Percentiles rank a stretch among this genome's conserved stretches.
Conservation (phyloP, 2,888 invertebrate genomes). For the Oxyteleia sp. region DNA sequence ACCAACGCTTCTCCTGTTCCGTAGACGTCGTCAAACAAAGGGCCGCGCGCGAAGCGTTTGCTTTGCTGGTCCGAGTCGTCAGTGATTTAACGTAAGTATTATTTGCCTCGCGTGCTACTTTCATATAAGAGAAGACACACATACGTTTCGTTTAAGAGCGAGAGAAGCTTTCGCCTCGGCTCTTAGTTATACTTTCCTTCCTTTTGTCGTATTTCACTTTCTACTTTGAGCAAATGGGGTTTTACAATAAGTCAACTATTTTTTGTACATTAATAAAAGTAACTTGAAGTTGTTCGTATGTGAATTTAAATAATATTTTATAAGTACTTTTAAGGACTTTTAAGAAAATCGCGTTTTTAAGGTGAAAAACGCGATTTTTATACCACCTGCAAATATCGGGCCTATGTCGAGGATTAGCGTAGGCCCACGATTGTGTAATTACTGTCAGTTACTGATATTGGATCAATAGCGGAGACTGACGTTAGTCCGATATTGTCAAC, state of each 20-base stretch:
- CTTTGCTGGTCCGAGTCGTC: slow-evolving; percentile 97
- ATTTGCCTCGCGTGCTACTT: neutral
- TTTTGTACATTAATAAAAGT: no score
- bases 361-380: no score
- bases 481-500: no score
- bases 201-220: neutral
- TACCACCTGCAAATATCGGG: no score
- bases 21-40: slow-evolving; percentile 91
- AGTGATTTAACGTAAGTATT: slow-evolving; percentile 97
- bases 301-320: no score
- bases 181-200: neutral
- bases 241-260: neutral
- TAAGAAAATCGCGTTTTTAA: no score
- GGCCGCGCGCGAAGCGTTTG: slow-evolving; percentile 95
- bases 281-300: no score
- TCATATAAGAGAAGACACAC: neutral
- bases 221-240: neutral
- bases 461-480: no score
- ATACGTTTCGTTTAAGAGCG: neutral
- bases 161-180: neutral
- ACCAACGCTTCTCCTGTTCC: slow-evolving; percentile 92
- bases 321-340: no score
- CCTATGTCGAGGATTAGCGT: no score
- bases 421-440: no score
- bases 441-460: no score